Percentiles rank a stretch among this genome's conserved stretches.
Conservation (phyloP, 2,797 vertebrate species). For the Euthynnus affinis region DNA sequence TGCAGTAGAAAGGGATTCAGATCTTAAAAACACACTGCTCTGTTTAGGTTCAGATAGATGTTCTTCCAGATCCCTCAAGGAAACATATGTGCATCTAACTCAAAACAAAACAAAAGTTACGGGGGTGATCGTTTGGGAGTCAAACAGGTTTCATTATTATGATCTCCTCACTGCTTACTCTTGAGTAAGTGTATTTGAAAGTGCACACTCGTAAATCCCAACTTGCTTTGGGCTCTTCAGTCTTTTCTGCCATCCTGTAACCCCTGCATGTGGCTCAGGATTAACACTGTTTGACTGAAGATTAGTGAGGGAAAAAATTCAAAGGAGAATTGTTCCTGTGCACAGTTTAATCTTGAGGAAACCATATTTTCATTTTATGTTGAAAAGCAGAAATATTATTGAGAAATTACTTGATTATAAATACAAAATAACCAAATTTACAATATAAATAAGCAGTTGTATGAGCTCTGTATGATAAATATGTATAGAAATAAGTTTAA, state of each 20-base stretch:
- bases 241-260: conserved; percentile 52
- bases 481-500: not conserved
- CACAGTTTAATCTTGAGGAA: conserved; percentile 1
- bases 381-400: conserved; percentile 22
- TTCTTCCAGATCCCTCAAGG: conserved; percentile 74
- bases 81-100: conserved; percentile 80
- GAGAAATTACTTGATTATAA: not conserved
- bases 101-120: conserved; percentile 73
- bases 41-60: conserved; percentile 75
- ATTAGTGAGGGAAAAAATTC: conserved; percentile 25
- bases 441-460: not conserved
- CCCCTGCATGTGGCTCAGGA: conserved; percentile 47
- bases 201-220: conserved; percentile 52
- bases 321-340: conserved; percentile 21
- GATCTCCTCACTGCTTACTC: conserved; percentile 45
- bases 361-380: not conserved
- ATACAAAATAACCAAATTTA: not conserved
- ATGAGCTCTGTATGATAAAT: not conserved
- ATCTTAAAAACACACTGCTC: conserved; percentile 72
- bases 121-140: conserved; percentile 73
- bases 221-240: conserved; percentile 27
- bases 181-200: conserved; percentile 53
- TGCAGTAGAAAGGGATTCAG: conserved; percentile 71
- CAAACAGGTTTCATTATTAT: conserved; percentile 71
- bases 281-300: conserved; percentile 61